Evolutionary conservation across 2,797 vertebrate genomes (phyloP).

Genomic region (Carapus acus): DNA sequence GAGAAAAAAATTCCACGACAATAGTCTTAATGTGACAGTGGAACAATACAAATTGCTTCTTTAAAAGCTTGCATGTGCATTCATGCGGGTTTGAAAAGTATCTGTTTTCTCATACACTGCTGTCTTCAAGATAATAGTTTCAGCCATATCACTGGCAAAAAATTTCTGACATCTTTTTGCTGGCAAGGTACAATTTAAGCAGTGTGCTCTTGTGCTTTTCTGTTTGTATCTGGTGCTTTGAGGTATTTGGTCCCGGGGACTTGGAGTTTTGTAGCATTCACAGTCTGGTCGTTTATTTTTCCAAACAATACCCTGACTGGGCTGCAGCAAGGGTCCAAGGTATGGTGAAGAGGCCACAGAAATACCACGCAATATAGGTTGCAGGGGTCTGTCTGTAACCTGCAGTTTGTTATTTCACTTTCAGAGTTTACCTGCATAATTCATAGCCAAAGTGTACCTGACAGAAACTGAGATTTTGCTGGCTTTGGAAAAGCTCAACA

Average conservation of each 20-base stretch:
- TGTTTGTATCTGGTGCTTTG: not conserved
- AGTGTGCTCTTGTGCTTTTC: not conserved
- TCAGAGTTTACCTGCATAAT: slow-evolving; percentile 35
- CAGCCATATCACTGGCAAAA: no score
- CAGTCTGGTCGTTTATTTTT: no score
- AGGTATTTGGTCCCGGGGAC: no score
- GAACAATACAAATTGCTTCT: slow-evolving; percentile 40
- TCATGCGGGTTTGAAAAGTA: slow-evolving; percentile 36
- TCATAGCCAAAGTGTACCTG: slow-evolving; percentile 18
- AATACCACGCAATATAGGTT: slow-evolving; percentile 8
- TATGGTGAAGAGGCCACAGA: slow-evolving; percentile 5
- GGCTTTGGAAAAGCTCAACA: slow-evolving; percentile 23
- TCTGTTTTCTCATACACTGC: slow-evolving; percentile 24
- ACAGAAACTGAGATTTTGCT: slow-evolving; percentile 20
- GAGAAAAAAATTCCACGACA: slow-evolving; percentile 56
- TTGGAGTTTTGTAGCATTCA: no score
- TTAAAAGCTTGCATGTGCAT: slow-evolving; percentile 33
- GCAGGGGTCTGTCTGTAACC: slow-evolving; percentile 16
- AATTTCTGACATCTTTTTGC: no score
- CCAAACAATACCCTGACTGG: no score
- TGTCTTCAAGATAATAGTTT: no score
- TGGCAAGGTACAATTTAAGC: no score
- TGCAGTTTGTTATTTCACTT: slow-evolving; percentile 30
- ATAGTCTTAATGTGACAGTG: slow-evolving; percentile 23
- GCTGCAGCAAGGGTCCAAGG: no score